These are phyloP conservation scores for Cygnus atratus DNA, from an alignment of 2,113 vertebrate species.

Conservation along the genomic window DNA sequence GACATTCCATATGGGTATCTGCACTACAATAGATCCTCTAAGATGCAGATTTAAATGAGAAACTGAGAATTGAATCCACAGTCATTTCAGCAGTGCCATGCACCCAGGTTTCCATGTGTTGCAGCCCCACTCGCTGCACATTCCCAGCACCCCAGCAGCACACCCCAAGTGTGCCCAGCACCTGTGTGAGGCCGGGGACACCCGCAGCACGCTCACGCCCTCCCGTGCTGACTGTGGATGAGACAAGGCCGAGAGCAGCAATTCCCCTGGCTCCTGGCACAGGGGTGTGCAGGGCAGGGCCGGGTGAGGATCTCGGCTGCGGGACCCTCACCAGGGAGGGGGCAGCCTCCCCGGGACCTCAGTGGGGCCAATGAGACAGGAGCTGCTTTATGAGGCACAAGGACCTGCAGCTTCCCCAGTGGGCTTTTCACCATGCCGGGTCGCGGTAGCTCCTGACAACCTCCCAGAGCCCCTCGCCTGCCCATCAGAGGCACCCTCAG, in stretches of 20 bases:
- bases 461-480: not conserved
- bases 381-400: not conserved
- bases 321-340: not conserved
- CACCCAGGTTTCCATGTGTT: rapidly evolving
- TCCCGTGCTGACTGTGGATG: rapidly evolving
- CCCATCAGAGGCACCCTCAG: not conserved
- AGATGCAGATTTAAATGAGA: not conserved
- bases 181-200: not conserved
- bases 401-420: not conserved
- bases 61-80: too few relatives aligned
- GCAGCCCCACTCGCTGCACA: too few relatives aligned
- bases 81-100: not conserved
- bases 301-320: rapidly evolving
- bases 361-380: not conserved
- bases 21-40: not conserved
- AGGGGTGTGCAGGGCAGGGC: too few relatives aligned
- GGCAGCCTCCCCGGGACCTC: too few relatives aligned
- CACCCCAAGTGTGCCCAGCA: rapidly evolving
- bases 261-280: not conserved
- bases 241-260: not conserved
- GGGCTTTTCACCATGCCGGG: not conserved
- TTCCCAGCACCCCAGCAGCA: rapidly evolving
- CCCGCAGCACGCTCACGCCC: rapidly evolving
- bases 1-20: not conserved
- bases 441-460: not conserved